A percentile compares a stretch with the other conserved stretches of the same genome.
phyloP scores from a whole-genome alignment of 2,888 invertebrate genomes.

The Steinernema hermaphroditum region DNA sequence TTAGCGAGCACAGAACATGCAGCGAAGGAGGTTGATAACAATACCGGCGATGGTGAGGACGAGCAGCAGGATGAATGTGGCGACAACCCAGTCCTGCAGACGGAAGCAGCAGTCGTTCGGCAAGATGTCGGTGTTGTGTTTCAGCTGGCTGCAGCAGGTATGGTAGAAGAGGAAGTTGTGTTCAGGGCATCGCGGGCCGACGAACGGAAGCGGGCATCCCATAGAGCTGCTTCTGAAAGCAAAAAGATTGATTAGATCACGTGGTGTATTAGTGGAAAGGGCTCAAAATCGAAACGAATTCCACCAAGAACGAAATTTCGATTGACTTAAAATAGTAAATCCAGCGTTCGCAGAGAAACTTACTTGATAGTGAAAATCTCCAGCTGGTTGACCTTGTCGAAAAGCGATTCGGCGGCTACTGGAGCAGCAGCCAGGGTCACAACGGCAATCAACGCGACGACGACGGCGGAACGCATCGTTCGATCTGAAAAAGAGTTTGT shows the following conservation, averaged over 20 bases:
- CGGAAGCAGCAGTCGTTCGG: constrained; percentile 46
- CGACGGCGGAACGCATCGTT: not conserved
- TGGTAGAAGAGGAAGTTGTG: constrained; percentile 47
- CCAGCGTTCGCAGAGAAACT: not conserved
- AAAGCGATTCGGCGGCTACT: not conserved
- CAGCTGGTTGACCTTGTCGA: not conserved
- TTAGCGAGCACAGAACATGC: constrained; percentile 40
- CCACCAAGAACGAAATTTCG: no score
- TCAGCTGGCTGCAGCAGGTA: constrained; percentile 37
- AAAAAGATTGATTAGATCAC: not conserved
- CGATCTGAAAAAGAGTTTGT: not conserved
- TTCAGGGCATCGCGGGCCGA: constrained; percentile 44
- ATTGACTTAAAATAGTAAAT: no score
- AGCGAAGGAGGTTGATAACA: constrained; percentile 47
- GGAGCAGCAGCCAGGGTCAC: not conserved
- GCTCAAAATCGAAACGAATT: no score
- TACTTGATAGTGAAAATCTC: not conserved
- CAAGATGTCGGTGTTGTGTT: constrained; percentile 32
- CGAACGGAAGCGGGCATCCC: constrained; percentile 44
- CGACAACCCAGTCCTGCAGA: constrained; percentile 48
- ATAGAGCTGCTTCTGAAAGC: constrained; percentile 21
- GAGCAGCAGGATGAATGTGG: constrained; percentile 40
- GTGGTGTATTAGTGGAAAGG: no score
- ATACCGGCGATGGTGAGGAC: constrained; percentile 44
- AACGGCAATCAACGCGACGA: not conserved